Evolutionary conservation across 2,113 vertebrate genomes (phyloP).

Genomic region (Abramis brama): DNA sequence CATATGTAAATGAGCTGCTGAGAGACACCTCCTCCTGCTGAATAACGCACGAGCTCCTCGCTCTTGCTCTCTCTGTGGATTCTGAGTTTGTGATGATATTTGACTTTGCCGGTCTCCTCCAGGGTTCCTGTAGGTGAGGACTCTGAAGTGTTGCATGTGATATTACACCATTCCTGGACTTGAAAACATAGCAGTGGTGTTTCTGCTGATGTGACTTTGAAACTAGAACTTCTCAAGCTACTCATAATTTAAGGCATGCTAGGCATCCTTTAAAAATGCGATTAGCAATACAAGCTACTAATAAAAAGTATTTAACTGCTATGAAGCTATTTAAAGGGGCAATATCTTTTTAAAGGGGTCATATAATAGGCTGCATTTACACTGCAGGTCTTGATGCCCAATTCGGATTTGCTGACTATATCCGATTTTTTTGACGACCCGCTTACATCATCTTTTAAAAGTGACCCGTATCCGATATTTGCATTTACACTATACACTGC

Average conservation of each 20-base stretch:
- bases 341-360: too few relatives aligned
- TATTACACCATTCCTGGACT: too few relatives aligned
- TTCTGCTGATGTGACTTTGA: neutral
- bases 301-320: neutral
- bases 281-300: neutral
- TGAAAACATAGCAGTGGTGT: neutral
- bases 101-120: neutral
- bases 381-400: too few relatives aligned
- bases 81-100: neutral
- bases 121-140: neutral
- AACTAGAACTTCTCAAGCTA: neutral
- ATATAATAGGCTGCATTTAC: too few relatives aligned
- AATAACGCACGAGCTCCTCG: neutral
- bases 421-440: too few relatives aligned
- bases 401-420: too few relatives aligned
- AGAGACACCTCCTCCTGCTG: slow-evolving; percentile 20
- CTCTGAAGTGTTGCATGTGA: neutral
- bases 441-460: too few relatives aligned
- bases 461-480: too few relatives aligned
- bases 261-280: neutral
- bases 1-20: neutral
- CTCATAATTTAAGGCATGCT: neutral
- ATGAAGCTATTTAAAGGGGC: neutral
- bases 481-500: too few relatives aligned
- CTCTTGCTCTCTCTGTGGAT: neutral